phyloP scores from a whole-genome alignment of 2,113 vertebrate genomes.

The Megaceryle torquata region DNA sequence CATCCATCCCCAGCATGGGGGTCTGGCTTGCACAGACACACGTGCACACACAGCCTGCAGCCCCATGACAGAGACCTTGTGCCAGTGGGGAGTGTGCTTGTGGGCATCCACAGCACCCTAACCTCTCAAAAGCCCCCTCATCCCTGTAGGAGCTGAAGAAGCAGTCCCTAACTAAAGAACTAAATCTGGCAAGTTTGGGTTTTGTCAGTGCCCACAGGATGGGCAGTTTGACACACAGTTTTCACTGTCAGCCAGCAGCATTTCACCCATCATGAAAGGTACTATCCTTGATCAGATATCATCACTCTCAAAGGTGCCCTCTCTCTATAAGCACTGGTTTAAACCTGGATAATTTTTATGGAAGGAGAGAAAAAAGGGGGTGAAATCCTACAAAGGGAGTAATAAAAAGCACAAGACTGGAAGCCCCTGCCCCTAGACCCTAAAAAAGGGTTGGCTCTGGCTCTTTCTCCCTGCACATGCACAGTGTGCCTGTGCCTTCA shows the following conservation, averaged over 20 bases:
- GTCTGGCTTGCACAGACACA: background rate
- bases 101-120: background rate
- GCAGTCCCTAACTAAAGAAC: background rate
- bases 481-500: background rate
- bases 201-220: background rate
- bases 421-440: background rate
- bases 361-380: background rate
- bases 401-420: background rate
- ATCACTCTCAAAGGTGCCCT: background rate
- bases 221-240: background rate
- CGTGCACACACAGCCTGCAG: background rate
- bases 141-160: background rate
- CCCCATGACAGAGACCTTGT: background rate
- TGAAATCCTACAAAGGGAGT: background rate
- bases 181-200: background rate
- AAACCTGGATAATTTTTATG: background rate
- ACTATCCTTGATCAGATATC: background rate
- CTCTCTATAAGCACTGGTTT: rapidly evolving
- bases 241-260: background rate
- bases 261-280: background rate
- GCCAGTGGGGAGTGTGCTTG: background rate
- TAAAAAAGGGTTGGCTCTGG: background rate
- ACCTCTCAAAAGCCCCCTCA: background rate
- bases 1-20: background rate
- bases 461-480: background rate